Base-by-base conservation (phyloP, 2,888 invertebrate genomes). In the Melieria picta region DNA sequence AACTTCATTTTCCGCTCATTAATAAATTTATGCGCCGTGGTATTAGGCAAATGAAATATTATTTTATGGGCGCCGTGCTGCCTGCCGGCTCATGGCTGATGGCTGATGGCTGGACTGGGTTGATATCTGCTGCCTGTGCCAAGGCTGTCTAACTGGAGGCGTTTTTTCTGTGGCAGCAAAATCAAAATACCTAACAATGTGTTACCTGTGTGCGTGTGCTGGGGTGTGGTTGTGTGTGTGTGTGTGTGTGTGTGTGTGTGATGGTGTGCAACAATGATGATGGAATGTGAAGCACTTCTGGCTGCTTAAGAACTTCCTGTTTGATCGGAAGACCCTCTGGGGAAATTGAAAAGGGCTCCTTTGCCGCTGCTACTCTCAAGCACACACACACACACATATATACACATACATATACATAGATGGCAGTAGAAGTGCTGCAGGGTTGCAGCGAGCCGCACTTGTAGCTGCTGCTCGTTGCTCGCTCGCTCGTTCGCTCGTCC, bases 311-410 rank as follows among this genome's bases (percentile, higher is more conserved):
- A 82, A 82, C 83, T 84, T 85, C 85, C 85, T 85, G 82, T 84
- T 86, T 86, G 82, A 85, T 86, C 83, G 83, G 82, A 81, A 84
- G 80, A 79, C 79, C 84, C 84, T 80, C 81, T 71, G 79, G 86
- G 84, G 83, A 84, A 86, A 85, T 84, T 82, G 83, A 83, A 82
- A 84, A 82, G 78, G 80, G 47, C 30, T 47, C 10, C 9, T 5
- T 4, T 10, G 43, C 30, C 30, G 30, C 30, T 30, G 30, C 30
- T 30, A 30, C 30, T 30, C 30, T 30, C 30, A 30, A 13, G 5
- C n/a, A 4, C 6, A 45, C n/a, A n/a, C 61, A 13, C 7, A 55
- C 47, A 47, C 46, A 58, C 5, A 46, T 4, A 52, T 7, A 65
- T 7, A 65, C 55, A 43, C 47, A 6, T n/a, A 56, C 56, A 56